Base-by-base conservation (phyloP, 2,113 vertebrate species). In the Aspidoscelis tigris region DNA sequence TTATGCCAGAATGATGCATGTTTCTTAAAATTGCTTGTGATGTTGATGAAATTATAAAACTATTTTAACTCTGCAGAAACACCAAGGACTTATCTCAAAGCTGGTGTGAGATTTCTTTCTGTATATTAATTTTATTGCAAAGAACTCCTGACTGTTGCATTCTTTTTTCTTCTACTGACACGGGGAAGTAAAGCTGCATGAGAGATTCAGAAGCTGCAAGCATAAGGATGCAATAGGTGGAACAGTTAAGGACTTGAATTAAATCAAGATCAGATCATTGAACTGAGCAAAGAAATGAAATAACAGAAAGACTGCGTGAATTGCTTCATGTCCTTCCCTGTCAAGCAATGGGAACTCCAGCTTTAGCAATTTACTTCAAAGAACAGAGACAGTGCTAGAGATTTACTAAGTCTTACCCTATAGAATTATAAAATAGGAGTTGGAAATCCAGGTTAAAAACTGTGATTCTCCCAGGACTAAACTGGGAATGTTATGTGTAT, bases 171-270 rank as follows among this genome's bases (percentile, higher is more conserved):
- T 87, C 85, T 24, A 12, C 43, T 55, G 58, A 44, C 14, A 24
- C 65, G 43, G 16, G 24, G 22, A 87, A 58, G 76, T 72, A 43
- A 70, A 87, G 55, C 22, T 70, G 21, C 1, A 7, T 3, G 0
- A 4, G 39, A 76, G 79, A 58, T 5, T 0, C 69, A 47, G 87
- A 44, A 58, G 69, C 39, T 10, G 69, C 82, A 8, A 74, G 55
- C n/a, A 64, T 41, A 4, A 0, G 7, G 72, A 26, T 1, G 0
- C 61, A 0, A 0, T 50, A 53, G 84, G 58, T 83, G 47, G 47
- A 47, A 50, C 58, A 58, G 65, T 58, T 24, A 83, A 79, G 77
- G 53, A 80, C 21, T 84, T 82, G 26, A 55, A 43, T 0, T 86
- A 75, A 82, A 58, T 26, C 61, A 50, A 33, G 61, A 33, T 74